phyloP scores from a whole-genome alignment of 2,888 invertebrate genomes.

The Drosophila percnosoma region DNA sequence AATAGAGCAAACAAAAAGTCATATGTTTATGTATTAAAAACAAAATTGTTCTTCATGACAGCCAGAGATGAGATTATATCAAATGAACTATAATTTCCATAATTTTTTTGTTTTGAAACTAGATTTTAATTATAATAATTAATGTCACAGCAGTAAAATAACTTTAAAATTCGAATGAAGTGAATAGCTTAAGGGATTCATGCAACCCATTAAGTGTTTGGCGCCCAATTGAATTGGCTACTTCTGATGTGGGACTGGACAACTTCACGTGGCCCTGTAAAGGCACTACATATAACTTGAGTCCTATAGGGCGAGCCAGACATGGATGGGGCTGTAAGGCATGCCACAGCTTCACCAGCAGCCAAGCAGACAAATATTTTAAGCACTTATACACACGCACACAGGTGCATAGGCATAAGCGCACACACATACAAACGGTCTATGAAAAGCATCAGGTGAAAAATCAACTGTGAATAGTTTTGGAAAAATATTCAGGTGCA shows the following conservation, averaged over 20 bases:
- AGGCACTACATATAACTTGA: constrained; percentile 55
- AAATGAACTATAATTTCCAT: neutral
- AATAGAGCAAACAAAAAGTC: too few relatives aligned
- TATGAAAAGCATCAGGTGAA: constrained; percentile 79
- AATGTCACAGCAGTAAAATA: neutral
- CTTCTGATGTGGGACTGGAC: constrained; percentile 15
- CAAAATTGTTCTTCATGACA: neutral
- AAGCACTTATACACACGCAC: constrained; percentile 60
- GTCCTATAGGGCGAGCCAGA: constrained; percentile 49
- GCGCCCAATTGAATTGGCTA: constrained; percentile 25
- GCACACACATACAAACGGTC: constrained; percentile 9
- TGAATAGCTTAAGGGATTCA: neutral
- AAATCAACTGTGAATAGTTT: constrained; percentile 82
- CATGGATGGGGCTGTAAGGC: constrained; percentile 25
- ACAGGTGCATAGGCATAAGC: constrained; percentile 17
- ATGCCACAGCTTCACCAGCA: constrained; percentile 45
- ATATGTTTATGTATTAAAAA: too few relatives aligned
- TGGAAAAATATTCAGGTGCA: constrained; percentile 78
- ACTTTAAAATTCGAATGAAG: neutral
- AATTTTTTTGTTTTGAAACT: neutral
- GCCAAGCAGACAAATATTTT: constrained; percentile 71
- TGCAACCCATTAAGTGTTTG: neutral
- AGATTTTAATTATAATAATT: neutral
- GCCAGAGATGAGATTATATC: neutral
- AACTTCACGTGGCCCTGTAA: neutral